A percentile compares a stretch with the other conserved stretches of the same genome.
phyloP scores from a whole-genome alignment of 2,888 invertebrate genomes.

The Diarsia dahlii region DNA sequence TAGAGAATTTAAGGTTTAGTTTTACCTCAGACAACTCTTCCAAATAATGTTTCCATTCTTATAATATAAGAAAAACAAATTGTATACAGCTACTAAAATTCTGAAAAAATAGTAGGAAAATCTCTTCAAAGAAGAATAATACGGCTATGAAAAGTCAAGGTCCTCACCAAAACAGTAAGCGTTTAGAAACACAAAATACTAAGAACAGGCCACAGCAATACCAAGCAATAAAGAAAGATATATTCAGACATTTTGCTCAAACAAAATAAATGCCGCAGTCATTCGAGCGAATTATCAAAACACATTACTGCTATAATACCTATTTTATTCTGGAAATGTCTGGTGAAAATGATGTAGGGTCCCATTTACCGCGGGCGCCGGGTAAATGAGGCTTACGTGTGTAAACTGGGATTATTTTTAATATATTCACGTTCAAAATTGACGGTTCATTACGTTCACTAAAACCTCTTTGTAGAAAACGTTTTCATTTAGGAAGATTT shows the following conservation, averaged over 20 bases:
- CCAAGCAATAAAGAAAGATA: constrained; percentile 31
- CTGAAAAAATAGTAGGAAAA: not conserved
- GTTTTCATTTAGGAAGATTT: constrained; percentile 43
- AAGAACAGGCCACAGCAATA: constrained; percentile 18
- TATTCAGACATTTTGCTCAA: constrained; percentile 27
- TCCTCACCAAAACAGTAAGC: not conserved
- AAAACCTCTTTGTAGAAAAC: constrained; percentile 50
- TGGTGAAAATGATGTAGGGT: constrained; percentile 56
- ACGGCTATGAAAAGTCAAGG: not conserved
- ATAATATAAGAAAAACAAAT: not conserved
- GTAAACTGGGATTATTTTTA: constrained; percentile 66
- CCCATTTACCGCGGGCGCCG: constrained; percentile 47
- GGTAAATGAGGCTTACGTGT: constrained; percentile 61
- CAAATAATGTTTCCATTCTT: not conserved
- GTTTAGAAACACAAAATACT: not conserved
- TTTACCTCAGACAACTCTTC: not conserved
- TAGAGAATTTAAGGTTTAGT: not conserved
- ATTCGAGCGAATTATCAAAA: constrained; percentile 58
- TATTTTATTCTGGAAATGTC: constrained; percentile 59
- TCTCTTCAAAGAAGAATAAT: not conserved
- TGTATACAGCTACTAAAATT: not conserved
- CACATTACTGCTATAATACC: constrained; percentile 51
- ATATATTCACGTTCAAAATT: constrained; percentile 62
- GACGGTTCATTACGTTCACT: constrained; percentile 59
- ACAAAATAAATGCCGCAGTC: constrained; percentile 46